Evolutionary conservation across 2,113 vertebrate genomes (phyloP).

Genomic region (Albula glossodonta): DNA sequence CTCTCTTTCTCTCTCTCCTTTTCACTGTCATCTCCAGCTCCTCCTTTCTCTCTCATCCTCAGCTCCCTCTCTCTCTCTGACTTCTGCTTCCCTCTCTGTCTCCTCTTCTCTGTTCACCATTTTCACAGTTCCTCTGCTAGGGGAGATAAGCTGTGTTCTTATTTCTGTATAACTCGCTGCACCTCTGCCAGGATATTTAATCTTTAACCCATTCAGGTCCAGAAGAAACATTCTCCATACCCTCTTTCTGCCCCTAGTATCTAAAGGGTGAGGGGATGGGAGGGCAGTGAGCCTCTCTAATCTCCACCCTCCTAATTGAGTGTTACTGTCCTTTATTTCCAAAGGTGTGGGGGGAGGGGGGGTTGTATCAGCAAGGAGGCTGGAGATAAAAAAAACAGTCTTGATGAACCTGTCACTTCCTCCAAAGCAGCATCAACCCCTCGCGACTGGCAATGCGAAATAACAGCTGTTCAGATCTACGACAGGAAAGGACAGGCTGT

Average conservation of each 20-base stretch:
- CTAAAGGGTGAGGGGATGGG: background rate
- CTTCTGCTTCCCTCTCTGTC: background rate
- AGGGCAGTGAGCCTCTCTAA: background rate
- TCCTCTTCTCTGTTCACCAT: background rate
- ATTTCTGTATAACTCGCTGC: constrained; percentile 11
- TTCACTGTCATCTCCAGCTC: too few species aligned
- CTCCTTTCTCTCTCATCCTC: background rate
- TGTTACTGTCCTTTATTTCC: background rate
- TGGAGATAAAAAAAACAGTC: background rate
- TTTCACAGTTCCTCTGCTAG: constrained; percentile 1
- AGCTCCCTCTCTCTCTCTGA: background rate
- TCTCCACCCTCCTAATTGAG: background rate
- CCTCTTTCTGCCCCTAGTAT: background rate
- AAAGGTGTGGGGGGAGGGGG: background rate
- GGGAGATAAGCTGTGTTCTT: constrained; percentile 19
- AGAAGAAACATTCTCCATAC: background rate
- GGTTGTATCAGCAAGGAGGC: background rate
- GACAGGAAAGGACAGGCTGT: background rate
- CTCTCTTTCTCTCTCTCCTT: background rate
- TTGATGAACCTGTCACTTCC: background rate
- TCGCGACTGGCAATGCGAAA: background rate
- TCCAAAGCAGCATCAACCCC: background rate
- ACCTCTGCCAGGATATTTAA: constrained; percentile 6
- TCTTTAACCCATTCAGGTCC: constrained; percentile 20
- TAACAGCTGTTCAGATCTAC: background rate